These are phyloP conservation scores for Apodemia zela DNA, from an alignment of 2,888 invertebrate species.

Conservation along the genomic window DNA sequence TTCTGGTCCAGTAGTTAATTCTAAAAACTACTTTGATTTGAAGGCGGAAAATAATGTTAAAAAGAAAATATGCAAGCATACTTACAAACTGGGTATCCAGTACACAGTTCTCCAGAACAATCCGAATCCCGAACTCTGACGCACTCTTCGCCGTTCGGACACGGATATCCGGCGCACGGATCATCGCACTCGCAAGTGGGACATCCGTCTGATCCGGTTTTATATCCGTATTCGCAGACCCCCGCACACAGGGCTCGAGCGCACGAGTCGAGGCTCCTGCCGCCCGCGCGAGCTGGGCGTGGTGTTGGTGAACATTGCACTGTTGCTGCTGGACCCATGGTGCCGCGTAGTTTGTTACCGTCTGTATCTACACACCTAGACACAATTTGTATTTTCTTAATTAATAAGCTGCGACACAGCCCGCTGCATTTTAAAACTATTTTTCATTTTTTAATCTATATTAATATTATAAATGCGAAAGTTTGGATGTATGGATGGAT, in stretches of 20 bases:
- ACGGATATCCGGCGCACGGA: slow-evolving; percentile 89
- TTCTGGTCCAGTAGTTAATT: too few relatives aligned
- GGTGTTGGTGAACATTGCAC: slow-evolving; percentile 81
- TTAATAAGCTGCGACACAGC: too few relatives aligned
- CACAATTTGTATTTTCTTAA: neutral
- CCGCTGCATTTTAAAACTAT: too few relatives aligned
- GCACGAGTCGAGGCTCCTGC: slow-evolving; percentile 80
- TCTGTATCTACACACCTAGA: slow-evolving; percentile 86
- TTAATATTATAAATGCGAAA: too few relatives aligned
- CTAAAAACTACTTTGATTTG: too few relatives aligned
- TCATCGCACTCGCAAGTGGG: slow-evolving; percentile 92
- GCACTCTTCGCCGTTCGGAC: slow-evolving; percentile 86
- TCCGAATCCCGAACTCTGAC: slow-evolving; percentile 85
- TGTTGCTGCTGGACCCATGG: slow-evolving; percentile 87
- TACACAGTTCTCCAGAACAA: slow-evolving; percentile 83
- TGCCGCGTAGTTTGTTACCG: slow-evolving; percentile 88
- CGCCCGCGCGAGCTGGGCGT: slow-evolving; percentile 58
- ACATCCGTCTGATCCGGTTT: slow-evolving; percentile 84
- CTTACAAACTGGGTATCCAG: slow-evolving; percentile 89
- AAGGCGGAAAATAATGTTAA: too few relatives aligned
- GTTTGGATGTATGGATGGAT: too few relatives aligned
- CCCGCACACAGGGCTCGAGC: slow-evolving; percentile 88
- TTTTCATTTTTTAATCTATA: too few relatives aligned
- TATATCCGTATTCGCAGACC: slow-evolving; percentile 92
- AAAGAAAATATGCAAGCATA: slow-evolving; percentile 30